Evolutionary conservation across 2,888 invertebrate genomes (phyloP).

Genomic region (Volucella inanis): DNA sequence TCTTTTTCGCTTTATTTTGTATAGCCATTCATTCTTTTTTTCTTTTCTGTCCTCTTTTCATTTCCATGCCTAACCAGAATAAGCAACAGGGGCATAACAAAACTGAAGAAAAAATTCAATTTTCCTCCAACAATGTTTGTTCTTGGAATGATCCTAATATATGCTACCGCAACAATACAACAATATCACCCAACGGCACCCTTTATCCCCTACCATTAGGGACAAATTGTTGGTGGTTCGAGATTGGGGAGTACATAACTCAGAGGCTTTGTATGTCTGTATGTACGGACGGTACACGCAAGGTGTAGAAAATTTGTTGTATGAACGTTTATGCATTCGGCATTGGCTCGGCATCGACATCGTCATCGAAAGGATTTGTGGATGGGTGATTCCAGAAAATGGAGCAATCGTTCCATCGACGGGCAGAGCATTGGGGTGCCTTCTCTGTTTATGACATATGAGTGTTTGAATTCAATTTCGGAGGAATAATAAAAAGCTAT

Average conservation of each 20-base stretch:
- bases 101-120: slow-evolving; percentile 60
- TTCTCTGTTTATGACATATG: slow-evolving; percentile 70
- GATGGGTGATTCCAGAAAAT: background rate
- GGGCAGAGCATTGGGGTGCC: background rate
- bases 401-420: background rate
- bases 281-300: slow-evolving; percentile 32
- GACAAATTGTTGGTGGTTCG: slow-evolving; percentile 36
- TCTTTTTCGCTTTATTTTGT: slow-evolving; percentile 63
- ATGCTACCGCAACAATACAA: slow-evolving; percentile 55
- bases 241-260: slow-evolving; percentile 35
- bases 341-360: background rate
- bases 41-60: slow-evolving; percentile 13
- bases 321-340: slow-evolving; percentile 51
- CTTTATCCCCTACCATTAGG: slow-evolving; percentile 8
- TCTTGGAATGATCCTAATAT: slow-evolving; percentile 62
- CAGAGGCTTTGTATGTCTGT: slow-evolving; percentile 7
- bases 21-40: slow-evolving; percentile 39
- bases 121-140: slow-evolving; percentile 60
- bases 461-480: slow-evolving; percentile 74
- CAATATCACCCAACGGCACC: slow-evolving; percentile 10
- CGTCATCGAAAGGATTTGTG: slow-evolving; percentile 28
- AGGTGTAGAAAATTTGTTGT: slow-evolving; percentile 67
- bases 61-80: slow-evolving; percentile 23
- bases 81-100: no score
- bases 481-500: slow-evolving; percentile 66